Conservation (phyloP, 2,113 vertebrate genomes). For the Suricata suricatta region DNA sequence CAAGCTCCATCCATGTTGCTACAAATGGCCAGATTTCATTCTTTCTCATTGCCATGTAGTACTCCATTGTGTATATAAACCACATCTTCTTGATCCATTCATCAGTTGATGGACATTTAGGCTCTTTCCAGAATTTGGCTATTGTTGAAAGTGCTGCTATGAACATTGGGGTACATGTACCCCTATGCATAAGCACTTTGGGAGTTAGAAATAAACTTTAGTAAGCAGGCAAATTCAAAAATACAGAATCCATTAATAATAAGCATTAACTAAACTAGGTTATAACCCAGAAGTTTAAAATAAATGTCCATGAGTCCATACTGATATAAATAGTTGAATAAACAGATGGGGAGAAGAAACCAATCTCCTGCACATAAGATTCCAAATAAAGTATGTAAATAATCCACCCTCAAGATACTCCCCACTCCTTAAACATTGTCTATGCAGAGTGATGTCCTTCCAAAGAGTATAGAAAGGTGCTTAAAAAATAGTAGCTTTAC, state of each 20-base stretch:
- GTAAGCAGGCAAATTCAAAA: not conserved
- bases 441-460: not conserved
- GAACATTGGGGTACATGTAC: too few species aligned
- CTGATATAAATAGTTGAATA: slow-evolving; percentile 23
- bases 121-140: too few species aligned
- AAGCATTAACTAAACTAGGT: not conserved
- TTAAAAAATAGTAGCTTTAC: not conserved
- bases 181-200: too few species aligned
- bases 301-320: not conserved
- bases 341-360: not conserved
- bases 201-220: not conserved
- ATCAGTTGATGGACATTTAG: too few species aligned
- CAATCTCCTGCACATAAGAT: not conserved
- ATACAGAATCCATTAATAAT: not conserved
- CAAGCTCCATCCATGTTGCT: too few species aligned
- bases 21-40: too few species aligned
- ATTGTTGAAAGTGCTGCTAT: too few species aligned
- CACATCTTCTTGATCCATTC: too few species aligned
- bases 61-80: too few species aligned
- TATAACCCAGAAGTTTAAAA: slow-evolving; percentile 29
- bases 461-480: not conserved
- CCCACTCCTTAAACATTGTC: not conserved
- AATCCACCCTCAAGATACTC: not conserved
- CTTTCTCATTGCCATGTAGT: too few species aligned
- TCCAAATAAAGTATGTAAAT: slow-evolving; percentile 8